Conservation (phyloP, 2,797 vertebrate genomes). For the Scomberomorus guttatus region DNA sequence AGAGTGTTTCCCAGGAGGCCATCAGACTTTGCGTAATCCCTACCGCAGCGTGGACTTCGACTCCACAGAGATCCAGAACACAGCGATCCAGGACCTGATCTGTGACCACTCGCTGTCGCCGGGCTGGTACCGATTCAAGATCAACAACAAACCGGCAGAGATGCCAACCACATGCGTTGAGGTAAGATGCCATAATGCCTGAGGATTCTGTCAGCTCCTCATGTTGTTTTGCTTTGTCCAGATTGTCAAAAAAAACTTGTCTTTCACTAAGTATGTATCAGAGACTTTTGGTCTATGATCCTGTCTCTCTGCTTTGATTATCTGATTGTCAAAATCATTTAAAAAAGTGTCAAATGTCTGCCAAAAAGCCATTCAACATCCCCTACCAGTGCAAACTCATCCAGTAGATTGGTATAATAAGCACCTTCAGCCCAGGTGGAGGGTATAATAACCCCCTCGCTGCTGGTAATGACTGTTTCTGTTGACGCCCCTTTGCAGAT, state of each 20-base stretch:
- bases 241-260: too few relatives aligned
- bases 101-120: slow-evolving; percentile 87
- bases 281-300: too few relatives aligned
- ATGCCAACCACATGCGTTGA: slow-evolving; percentile 90
- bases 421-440: slow-evolving; percentile 50
- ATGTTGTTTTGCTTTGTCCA: too few relatives aligned
- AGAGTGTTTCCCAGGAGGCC: slow-evolving; percentile 84
- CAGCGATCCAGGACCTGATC: slow-evolving; percentile 83
- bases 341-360: background rate
- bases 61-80: slow-evolving; percentile 87
- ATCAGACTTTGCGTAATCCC: slow-evolving; percentile 77
- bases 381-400: slow-evolving; percentile 1
- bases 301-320: background rate
- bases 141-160: slow-evolving; percentile 82
- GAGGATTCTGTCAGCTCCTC: background rate
- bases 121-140: slow-evolving; percentile 88
- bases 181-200: slow-evolving; percentile 67
- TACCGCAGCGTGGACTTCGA: slow-evolving; percentile 85
- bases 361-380: background rate
- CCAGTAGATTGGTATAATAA: slow-evolving; percentile 43
- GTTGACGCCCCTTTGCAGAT: slow-evolving; percentile 69
- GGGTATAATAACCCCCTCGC: slow-evolving; percentile 41
- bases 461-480: slow-evolving; percentile 59
- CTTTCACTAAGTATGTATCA: too few relatives aligned
- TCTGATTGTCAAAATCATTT: background rate